These are phyloP conservation scores for Xiphorhynchus erythropygius DNA, from an alignment of 2,797 vertebrate genomes.

Conservation along the genomic window DNA sequence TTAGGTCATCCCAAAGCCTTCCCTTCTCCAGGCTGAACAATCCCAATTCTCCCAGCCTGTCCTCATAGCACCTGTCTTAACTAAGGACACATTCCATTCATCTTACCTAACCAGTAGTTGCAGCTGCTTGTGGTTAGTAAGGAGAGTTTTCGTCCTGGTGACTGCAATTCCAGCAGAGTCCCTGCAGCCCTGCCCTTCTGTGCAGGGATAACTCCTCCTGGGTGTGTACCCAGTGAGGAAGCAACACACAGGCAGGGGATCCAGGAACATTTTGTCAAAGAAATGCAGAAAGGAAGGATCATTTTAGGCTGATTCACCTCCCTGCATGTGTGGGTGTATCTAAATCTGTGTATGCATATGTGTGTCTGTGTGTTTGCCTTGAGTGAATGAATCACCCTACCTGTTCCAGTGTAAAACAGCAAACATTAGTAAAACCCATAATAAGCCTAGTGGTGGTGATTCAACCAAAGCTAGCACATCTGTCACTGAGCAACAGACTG, in stretches of 20 bases:
- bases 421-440: conserved; percentile 80
- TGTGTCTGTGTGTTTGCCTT: conserved; percentile 43
- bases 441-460: conserved; percentile 73
- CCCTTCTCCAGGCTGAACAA: neutral
- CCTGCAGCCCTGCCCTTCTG: neutral
- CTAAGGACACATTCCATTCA: neutral
- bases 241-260: neutral
- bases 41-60: neutral
- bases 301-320: conserved; percentile 5
- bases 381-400: conserved; percentile 70
- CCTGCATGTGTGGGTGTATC: neutral
- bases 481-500: conserved; percentile 74
- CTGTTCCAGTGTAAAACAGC: conserved; percentile 72
- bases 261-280: neutral
- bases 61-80: neutral
- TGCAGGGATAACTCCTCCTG: neutral
- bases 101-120: neutral
- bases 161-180: neutral
- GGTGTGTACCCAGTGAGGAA: neutral
- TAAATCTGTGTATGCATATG: neutral
- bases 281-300: neutral
- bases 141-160: neutral
- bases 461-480: conserved; percentile 79
- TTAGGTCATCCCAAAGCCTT: neutral
- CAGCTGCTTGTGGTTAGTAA: neutral